Evolutionary conservation across 2,797 vertebrate genomes (phyloP), one percentile per base, ranked within the genome.

Genomic region (Argentina silus): DNA sequence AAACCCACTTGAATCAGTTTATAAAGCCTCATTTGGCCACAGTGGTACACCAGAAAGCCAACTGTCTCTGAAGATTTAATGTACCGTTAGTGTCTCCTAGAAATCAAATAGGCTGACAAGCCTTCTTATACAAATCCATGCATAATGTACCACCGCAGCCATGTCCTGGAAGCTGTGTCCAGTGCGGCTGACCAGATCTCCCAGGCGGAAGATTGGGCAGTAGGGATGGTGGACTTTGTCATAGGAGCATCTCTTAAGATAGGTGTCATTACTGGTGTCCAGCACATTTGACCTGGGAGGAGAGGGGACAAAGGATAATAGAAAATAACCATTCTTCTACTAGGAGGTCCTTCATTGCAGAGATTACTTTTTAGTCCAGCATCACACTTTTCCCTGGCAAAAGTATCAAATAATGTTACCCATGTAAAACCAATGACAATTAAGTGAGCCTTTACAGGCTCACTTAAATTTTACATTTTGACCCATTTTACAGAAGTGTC

Each of bases 191-290:
- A 97, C 89, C 17, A 98, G 75, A 36, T 94, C 92, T 7, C 96
- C 93, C 55, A 99, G 87, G 5, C 89, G 87, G 73, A 99, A 99
- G 82, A 99, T 98, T 80, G 98, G 98, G 78, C 97, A 99, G 88
- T 98, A 98, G 10, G 89, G 95, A 72, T 95, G 85, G 23, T 88
- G 72, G 17, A 87, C 82, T 0, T 42, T 81, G 76, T 96, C 90
- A 65, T 94, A 96, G 64, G 69, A 88, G 84, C 98, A 99, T n/a
- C 43, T 93, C 81, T 96, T 98, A 83, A 99, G 89, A 87, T 96
- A 97, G 72, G 80, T 75, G 66, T 81, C 86, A 0, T 96, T 74
- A 14, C 82, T 42, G 0, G 92, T 93, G 4, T 94, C 87, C 19
- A 95, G 89, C 70, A 98, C 91, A 0, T 99, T 99, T 67, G 94